Base-by-base conservation (phyloP, 2,797 vertebrate species). In the Sitta carolinensis region DNA sequence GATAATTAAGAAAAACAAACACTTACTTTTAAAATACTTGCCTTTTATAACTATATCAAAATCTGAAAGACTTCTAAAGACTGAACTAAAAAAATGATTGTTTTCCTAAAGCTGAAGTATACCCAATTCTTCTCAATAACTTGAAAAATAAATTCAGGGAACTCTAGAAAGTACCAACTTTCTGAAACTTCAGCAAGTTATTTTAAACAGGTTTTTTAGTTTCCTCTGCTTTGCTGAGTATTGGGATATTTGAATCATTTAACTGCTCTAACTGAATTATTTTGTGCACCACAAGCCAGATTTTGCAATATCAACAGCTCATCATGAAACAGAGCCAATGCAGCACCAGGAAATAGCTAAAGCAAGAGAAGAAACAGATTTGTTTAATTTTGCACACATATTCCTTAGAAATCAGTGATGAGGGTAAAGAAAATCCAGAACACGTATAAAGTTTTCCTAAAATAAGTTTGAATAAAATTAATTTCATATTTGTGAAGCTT, bases 301-400 rank as follows among this genome's bases (percentile, higher is more conserved):
- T 87, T 95, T 87, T 95, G 75, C 72, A 89, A 64, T 83, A 90
- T 91, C 95, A 90, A 92, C 94, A 92, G 81, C 75, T 93, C 93
- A 89, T 91, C 88, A 59, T 80, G 78, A 90, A 82, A 67, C 36
- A 70, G 50, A 92, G 84, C 87, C 77, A 90, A 57, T 30, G 30
- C 52, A 90, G 61, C 78, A 92, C 68, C 55, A 91, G 72, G 62
- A 93, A 95, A 94, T 18, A 92, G 61, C 87, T 77, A 68, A 83
- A 70, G 81, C n/a, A 87, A 90, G 55, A 94, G 55, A 74, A 90
- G 57, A 90, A 93, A 80, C 59, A 93, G 78, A 77, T 89, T 76
- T 93, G 42, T 94, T 95, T 92, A 25, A 74, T 80, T 92, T 91
- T 92, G n/a, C 34, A 32, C 50, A 55, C 3, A 54, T 79, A 89